Conservation (phyloP, 2,797 vertebrate genomes). For the Alosa sapidissima region DNA sequence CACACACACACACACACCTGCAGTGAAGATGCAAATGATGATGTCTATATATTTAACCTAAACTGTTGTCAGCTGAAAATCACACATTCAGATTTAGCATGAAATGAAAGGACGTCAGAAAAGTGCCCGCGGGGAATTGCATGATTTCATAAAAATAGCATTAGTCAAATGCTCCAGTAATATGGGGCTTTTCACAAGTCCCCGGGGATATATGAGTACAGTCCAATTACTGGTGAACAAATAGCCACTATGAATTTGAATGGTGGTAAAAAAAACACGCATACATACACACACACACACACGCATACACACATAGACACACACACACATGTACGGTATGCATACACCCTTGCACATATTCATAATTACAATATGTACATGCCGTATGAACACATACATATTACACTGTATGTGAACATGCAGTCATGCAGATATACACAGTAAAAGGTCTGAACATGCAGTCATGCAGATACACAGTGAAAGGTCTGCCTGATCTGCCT, state of each 20-base stretch:
- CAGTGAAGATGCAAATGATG: neutral
- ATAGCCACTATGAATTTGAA: slow-evolving; percentile 40
- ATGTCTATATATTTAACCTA: slow-evolving; percentile 37
- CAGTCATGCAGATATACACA: neutral
- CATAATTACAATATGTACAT: neutral
- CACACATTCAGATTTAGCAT: slow-evolving; percentile 53
- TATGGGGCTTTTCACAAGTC: slow-evolving; percentile 33
- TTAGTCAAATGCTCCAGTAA: slow-evolving; percentile 60
- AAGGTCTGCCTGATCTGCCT: neutral
- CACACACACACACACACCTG: neutral
- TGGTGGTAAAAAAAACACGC: slow-evolving; percentile 38
- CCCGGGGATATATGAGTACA: slow-evolving; percentile 30
- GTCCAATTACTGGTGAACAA: slow-evolving; percentile 46
- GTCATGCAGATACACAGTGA: neutral
- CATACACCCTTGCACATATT: neutral
- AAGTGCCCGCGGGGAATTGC: slow-evolving; percentile 60
- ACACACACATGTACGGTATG: neutral
- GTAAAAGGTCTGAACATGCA: neutral
- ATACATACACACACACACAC: slow-evolving; percentile 36
- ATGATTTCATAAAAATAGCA: slow-evolving; percentile 58
- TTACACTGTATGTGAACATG: slow-evolving; percentile 45
- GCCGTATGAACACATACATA: slow-evolving; percentile 41
- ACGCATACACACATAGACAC: slow-evolving; percentile 25
- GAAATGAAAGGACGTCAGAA: slow-evolving; percentile 55
- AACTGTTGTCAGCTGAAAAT: slow-evolving; percentile 35